Evolutionary conservation across 2,113 vertebrate species (phyloP).

Genomic region (Hippoglossus stenolepis): DNA sequence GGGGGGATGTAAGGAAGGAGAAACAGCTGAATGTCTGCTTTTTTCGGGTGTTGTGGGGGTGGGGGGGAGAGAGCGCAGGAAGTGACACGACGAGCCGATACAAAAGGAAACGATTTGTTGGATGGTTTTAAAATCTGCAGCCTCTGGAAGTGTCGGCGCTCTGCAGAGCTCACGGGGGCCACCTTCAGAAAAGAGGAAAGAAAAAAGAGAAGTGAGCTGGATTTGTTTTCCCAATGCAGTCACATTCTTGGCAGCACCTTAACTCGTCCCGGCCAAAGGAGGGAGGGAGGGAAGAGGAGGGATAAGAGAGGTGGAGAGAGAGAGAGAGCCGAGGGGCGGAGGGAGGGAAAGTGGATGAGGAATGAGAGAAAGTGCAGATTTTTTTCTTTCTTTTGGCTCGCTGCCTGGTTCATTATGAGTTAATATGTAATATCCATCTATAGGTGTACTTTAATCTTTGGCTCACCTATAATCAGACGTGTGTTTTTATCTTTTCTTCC

Average conservation of each 20-base stretch:
- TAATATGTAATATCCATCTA: slow-evolving; percentile 48
- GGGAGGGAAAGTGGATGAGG: neutral
- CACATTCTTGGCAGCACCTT: slow-evolving; percentile 79
- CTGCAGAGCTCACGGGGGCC: neutral
- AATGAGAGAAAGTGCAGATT: slow-evolving; percentile 28
- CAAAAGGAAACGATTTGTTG: neutral
- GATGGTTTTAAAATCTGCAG: neutral
- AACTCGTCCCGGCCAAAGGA: slow-evolving; percentile 67
- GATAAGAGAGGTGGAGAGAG: slow-evolving; percentile 38
- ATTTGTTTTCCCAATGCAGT: slow-evolving; percentile 77
- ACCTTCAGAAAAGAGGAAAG: slow-evolving; percentile 56
- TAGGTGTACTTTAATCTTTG: slow-evolving; percentile 51
- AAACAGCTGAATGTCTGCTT: neutral
- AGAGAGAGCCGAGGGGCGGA: neutral
- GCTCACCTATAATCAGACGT: neutral
- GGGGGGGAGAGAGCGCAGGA: neutral
- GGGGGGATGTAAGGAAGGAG: neutral
- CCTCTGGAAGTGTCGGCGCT: neutral
- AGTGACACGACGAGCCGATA: neutral
- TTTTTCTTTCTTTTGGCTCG: slow-evolving; percentile 13
- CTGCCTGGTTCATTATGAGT: slow-evolving; percentile 30
- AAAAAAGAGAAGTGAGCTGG: slow-evolving; percentile 48
- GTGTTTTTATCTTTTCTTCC: neutral
- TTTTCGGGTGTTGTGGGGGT: neutral
- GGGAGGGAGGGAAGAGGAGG: slow-evolving; percentile 67